Conservation (phyloP, 2,888 invertebrate genomes). For the Hemithea aestivaria region DNA sequence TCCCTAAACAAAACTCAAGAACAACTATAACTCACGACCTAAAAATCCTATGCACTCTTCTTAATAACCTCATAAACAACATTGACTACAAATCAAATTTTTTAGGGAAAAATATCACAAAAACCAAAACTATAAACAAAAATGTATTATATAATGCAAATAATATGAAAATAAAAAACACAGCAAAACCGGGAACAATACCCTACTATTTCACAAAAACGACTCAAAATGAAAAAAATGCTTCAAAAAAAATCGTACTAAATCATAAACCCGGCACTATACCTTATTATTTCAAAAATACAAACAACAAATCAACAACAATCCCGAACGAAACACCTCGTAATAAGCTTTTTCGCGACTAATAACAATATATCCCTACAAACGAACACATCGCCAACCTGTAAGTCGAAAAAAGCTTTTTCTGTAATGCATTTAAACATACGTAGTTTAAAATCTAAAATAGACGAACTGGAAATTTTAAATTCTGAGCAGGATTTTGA, state of each 20-base stretch:
- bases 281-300: neutral
- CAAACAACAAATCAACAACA: too few species aligned
- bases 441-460: neutral
- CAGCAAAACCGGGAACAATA: neutral
- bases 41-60: neutral
- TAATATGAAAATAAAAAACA: too few species aligned
- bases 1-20: too few species aligned
- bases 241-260: neutral
- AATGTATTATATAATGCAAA: neutral
- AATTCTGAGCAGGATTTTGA: too few species aligned
- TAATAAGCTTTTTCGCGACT: too few species aligned
- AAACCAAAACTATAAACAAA: neutral
- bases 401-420: neutral
- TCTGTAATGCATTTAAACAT: neutral
- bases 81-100: neutral
- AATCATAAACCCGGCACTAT: neutral
- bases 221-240: neutral
- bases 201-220: constrained; percentile 1
- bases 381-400: neutral
- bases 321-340: too few species aligned
- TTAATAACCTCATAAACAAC: neutral
- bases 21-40: neutral
- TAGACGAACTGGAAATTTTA: too few species aligned
- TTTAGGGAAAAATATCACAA: neutral
- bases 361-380: neutral